A percentile compares a stretch with the other conserved stretches of the same genome.
Conservation (phyloP, 2,797 vertebrate genomes). For the Cynodonichthys magdalenae region DNA sequence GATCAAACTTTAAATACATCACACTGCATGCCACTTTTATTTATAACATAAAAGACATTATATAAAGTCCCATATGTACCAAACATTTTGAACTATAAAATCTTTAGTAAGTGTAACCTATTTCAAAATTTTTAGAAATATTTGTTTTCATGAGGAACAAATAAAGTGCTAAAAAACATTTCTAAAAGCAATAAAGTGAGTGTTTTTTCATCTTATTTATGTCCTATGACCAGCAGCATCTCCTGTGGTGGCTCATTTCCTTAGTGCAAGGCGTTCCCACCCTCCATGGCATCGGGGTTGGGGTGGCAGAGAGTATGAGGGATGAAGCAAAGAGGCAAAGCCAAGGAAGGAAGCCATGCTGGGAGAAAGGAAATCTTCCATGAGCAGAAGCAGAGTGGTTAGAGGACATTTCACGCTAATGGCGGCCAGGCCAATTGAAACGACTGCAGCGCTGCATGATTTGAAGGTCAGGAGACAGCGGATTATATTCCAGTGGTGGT, state of each 20-base stretch:
- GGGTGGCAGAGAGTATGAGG: constrained; percentile 57
- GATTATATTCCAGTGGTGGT: constrained; percentile 83
- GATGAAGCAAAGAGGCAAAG: constrained; percentile 74
- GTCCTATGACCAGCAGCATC: constrained; percentile 72
- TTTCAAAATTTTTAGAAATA: no score
- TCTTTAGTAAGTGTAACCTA: no score
- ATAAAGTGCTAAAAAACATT: constrained; percentile 54
- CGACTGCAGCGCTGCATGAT: constrained; percentile 83
- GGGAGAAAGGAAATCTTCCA: constrained; percentile 83
- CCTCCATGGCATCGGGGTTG: constrained; percentile 61
- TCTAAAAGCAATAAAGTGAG: constrained; percentile 55
- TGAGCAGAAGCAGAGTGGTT: constrained; percentile 77
- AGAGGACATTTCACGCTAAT: constrained; percentile 87
- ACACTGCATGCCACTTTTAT: no score
- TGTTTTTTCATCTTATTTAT: constrained; percentile 57
- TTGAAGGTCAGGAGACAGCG: constrained; percentile 86
- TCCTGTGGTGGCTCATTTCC: constrained; percentile 77
- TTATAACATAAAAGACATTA: no score
- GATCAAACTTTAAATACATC: no score
- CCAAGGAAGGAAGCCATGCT: constrained; percentile 79
- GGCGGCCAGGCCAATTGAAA: constrained; percentile 84
- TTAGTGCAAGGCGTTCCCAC: constrained; percentile 70
- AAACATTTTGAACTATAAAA: no score
- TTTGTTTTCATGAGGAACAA: constrained; percentile 7
- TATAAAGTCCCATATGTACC: no score